Conservation (phyloP, 1,140 invertebrate species). For the Proctacanthus coquilletti region DNA sequence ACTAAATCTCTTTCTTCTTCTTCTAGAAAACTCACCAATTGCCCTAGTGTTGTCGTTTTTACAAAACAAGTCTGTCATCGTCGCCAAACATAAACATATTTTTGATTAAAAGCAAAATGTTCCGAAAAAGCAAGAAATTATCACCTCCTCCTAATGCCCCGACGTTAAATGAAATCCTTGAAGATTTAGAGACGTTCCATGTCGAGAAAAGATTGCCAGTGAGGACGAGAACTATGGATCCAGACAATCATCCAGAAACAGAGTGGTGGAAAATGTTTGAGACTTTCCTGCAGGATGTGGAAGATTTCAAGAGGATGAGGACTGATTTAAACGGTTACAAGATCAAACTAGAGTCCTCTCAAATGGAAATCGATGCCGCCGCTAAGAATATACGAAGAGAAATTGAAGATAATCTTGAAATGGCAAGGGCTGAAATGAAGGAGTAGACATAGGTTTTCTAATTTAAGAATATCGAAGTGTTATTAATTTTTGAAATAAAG, state of each 20-base stretch:
- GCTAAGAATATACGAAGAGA: neutral
- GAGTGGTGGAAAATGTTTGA: slow-evolving; percentile 1
- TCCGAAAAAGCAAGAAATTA: neutral
- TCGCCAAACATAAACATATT: neutral
- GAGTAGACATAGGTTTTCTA: no score
- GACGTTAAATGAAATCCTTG: neutral
- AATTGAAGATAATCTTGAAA: neutral
- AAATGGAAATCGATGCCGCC: neutral
- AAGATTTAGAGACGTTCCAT: neutral
- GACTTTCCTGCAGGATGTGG: neutral
- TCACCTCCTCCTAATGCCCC: neutral
- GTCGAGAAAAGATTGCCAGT: neutral
- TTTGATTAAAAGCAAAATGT: neutral
- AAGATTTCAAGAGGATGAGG: neutral
- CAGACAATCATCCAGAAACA: neutral
- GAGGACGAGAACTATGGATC: neutral
- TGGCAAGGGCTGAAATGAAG: neutral
- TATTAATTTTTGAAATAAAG: no score
- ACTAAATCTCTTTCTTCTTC: no score
- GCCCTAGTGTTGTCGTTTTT: no score
- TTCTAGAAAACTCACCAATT: no score
- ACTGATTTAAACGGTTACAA: neutral
- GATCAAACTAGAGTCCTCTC: neutral
- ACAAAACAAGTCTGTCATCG: neutral
- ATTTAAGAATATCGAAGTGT: neutral